These are phyloP conservation scores for Drosophila hawaiiensis DNA, from an alignment of 2,888 invertebrate species.

Conservation along the genomic window DNA sequence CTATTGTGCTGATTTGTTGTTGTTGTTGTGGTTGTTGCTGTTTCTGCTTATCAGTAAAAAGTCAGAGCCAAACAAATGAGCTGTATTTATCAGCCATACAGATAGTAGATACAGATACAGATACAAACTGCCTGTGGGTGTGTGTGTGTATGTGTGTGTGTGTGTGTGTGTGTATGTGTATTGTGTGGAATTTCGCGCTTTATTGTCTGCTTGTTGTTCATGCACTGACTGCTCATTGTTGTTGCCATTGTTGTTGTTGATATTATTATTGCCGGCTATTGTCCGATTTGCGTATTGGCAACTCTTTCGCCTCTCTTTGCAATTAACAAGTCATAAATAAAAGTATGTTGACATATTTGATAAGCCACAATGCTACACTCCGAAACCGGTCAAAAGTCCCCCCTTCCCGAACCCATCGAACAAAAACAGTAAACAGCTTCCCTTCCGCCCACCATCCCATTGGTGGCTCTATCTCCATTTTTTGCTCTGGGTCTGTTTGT, in stretches of 20 bases:
- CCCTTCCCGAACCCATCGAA: background rate
- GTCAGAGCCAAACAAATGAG: conserved; percentile 61
- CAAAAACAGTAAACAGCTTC: background rate
- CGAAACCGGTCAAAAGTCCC: conserved; percentile 46
- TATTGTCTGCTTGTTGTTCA: conserved; percentile 66
- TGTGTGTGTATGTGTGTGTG: conserved; percentile 17
- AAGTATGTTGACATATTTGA: conserved; percentile 72
- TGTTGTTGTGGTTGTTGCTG: conserved; percentile 8
- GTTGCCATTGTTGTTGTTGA: background rate
- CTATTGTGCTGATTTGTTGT: conserved; percentile 42
- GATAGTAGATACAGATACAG: conserved; percentile 4
- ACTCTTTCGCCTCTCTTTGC: conserved; percentile 73
- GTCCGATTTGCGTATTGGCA: conserved; percentile 70
- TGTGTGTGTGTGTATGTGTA: background rate
- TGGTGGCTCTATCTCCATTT: background rate
- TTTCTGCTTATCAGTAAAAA: conserved; percentile 62
- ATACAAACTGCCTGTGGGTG: conserved; percentile 4
- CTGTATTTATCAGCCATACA: conserved; percentile 48
- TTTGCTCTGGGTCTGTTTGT: background rate
- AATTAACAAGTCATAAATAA: conserved; percentile 82
- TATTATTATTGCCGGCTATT: conserved; percentile 39
- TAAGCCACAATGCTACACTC: conserved; percentile 50
- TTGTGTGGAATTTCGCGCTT: conserved; percentile 70
- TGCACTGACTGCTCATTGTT: conserved; percentile 42
- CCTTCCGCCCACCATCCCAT: background rate